These are phyloP conservation scores for Leucoraja ocellata DNA, from an alignment of 2,797 vertebrate genomes.

Conservation along the genomic window DNA sequence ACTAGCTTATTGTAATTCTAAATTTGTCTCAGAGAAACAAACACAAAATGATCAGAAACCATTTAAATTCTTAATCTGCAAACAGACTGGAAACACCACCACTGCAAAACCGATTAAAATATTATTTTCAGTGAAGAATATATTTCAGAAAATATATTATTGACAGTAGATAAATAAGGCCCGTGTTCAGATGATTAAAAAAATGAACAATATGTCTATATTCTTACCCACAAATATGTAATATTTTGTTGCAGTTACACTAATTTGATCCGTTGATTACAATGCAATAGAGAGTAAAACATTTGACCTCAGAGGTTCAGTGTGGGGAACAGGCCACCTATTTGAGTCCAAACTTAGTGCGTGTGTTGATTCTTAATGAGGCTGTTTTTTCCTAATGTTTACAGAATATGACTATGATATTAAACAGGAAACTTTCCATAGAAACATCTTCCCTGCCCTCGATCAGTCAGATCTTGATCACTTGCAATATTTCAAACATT, in stretches of 20 bases:
- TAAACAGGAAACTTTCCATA: background rate
- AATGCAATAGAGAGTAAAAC: background rate
- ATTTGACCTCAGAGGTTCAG: background rate
- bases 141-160: background rate
- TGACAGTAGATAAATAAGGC: background rate
- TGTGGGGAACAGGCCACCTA: background rate
- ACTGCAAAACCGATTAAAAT: background rate
- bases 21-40: background rate
- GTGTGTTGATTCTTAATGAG: conserved; percentile 27
- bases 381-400: background rate
- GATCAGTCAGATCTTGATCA: conserved; percentile 5
- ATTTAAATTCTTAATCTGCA: background rate
- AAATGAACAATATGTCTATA: background rate
- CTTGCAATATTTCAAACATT: background rate
- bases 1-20: background rate
- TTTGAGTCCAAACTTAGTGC: background rate
- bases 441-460: background rate
- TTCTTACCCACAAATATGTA: background rate
- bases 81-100: background rate
- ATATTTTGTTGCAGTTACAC: conserved; percentile 12
- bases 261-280: background rate
- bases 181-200: background rate
- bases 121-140: background rate
- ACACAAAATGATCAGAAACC: background rate
- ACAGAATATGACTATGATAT: conserved; percentile 9